Conservation (phyloP, 2,113 vertebrate species). For the Chascanopsetta lugubris region DNA sequence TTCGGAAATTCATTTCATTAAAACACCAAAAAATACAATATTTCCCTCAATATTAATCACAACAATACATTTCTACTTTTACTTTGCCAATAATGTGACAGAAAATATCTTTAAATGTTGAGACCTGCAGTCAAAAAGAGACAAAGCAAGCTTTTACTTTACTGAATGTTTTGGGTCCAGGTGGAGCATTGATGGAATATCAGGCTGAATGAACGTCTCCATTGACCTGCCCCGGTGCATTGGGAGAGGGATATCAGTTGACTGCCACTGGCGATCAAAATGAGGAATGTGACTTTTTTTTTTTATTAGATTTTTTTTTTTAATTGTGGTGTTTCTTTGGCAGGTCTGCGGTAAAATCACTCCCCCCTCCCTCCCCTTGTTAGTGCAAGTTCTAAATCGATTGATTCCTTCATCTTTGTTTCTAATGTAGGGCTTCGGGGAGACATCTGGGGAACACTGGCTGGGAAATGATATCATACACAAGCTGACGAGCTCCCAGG, state of each 20-base stretch:
- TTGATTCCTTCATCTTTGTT: slow-evolving; percentile 58
- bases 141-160: slow-evolving; percentile 19
- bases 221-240: slow-evolving; percentile 18
- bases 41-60: background rate
- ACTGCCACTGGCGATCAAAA: slow-evolving; percentile 40
- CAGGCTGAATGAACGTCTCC: slow-evolving; percentile 44
- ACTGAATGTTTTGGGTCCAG: background rate
- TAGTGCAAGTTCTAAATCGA: slow-evolving; percentile 39
- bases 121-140: slow-evolving; percentile 4
- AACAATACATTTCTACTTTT: background rate
- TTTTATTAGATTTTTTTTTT: no score
- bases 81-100: background rate
- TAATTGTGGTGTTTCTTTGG: slow-evolving; percentile 53
- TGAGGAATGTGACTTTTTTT: slow-evolving; percentile 54
- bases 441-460: slow-evolving; percentile 84
- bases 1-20: background rate
- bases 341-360: slow-evolving; percentile 40
- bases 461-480: slow-evolving; percentile 86
- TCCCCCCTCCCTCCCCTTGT: slow-evolving; percentile 10
- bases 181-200: slow-evolving; percentile 15
- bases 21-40: background rate
- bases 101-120: background rate
- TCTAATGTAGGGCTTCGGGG: slow-evolving; percentile 83
- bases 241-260: slow-evolving; percentile 37
- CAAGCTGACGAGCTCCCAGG: slow-evolving; percentile 76